Evolutionary conservation across 2,797 vertebrate species (phyloP), one percentile per base, ranked within the genome.

Genomic region (Lacerta agilis): DNA sequence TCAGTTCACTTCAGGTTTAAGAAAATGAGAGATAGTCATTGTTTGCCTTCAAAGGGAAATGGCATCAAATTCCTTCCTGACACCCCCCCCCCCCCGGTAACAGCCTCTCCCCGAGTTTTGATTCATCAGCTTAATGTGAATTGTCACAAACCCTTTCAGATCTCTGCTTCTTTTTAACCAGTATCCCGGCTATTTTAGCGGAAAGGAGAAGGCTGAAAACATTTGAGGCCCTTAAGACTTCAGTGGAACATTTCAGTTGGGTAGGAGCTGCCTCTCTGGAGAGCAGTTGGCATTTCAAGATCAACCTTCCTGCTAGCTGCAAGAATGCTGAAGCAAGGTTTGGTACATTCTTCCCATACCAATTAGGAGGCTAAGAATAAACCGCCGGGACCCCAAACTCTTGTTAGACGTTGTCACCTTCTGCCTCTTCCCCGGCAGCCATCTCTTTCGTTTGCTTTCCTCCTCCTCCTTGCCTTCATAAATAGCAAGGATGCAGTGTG

Each of bases 251-350:
- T 92, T 89, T 90, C 91, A 89, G 89, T 94, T 94, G 91, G 89
- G 94, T 95, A 92, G 79, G 94, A 86, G 85, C 36, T 0, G 92
- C 0, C 87, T 91, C 95, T 92, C 94, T 88, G 91, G 94, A 94
- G 93, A 94, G 88, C 92, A 93, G 92, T 86, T 95, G 94, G 93
- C 95, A 95, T 96, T 96, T 96, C 15, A 0, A 94, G 93, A 95
- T 95, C 93, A 94, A 92, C 94, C 92, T 95, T 94, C 94, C 94
- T 93, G 92, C 93, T 92, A 95, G 93, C 87, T 92, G 85, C 86
- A 90, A 92, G 91, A 91, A 94, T 93, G 94, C 90, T 95, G 91
- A 91, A 91, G 93, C 91, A 94, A 90, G 90, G 87, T 86, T 0
- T 82, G 88, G 87, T 69, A 95, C 92, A 92, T 94, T 94, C 93